Conservation (phyloP, 2,113 vertebrate species). For the Pseudonaja textilis region DNA sequence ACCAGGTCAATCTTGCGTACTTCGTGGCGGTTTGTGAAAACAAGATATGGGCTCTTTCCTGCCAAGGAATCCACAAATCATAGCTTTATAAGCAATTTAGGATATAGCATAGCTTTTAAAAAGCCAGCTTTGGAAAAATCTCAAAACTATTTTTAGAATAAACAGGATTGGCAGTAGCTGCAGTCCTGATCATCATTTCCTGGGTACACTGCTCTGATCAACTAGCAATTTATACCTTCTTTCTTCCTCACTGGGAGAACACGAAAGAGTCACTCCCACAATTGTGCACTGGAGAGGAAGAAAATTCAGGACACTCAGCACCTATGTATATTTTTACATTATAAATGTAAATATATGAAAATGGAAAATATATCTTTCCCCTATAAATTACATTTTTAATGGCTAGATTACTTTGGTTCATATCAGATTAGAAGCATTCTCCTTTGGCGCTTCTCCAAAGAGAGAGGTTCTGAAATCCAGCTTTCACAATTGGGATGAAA, state of each 20-base stretch:
- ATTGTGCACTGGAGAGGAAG: no score
- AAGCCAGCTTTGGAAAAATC: neutral
- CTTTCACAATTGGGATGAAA: neutral
- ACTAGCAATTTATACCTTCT: neutral
- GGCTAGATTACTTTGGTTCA: neutral
- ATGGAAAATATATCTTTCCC: neutral
- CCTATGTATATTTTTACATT: neutral
- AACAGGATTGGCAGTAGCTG: neutral
- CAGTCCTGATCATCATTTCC: neutral
- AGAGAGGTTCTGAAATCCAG: neutral
- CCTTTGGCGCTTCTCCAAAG: neutral
- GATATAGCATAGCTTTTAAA: neutral
- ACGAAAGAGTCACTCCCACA: neutral
- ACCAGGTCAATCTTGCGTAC: conserved; percentile 91
- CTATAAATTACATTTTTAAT: neutral
- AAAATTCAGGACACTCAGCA: neutral
- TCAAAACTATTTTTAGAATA: neutral
- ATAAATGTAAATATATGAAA: neutral
- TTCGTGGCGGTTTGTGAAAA: conserved; percentile 97
- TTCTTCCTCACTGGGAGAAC: neutral
- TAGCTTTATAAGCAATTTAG: conserved; percentile 34
- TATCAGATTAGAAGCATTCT: neutral
- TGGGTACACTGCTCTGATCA: neutral
- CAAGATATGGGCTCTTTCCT: conserved; percentile 90
- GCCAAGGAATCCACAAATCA: conserved; percentile 17